phyloP scores from a whole-genome alignment of 2,888 invertebrate genomes.

The Eilema sororculum region DNA sequence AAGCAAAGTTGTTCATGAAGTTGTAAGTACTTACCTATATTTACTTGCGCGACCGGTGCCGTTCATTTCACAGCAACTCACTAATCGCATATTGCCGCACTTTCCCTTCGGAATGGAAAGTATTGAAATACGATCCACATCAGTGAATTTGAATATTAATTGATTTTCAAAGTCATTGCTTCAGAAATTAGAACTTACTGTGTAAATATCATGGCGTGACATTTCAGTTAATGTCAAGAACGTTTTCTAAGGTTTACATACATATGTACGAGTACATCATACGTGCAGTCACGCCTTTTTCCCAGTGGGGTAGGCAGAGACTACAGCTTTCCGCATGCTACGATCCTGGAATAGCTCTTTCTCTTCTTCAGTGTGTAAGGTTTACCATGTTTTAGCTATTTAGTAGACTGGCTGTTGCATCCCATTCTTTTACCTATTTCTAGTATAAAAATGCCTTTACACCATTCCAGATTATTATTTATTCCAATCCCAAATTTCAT shows the following conservation, averaged over 20 bases:
- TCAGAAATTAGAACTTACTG: conserved; percentile 39
- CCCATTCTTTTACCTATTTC: neutral
- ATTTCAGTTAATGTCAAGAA: conserved; percentile 36
- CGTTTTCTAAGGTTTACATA: conserved; percentile 21
- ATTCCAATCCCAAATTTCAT: neutral
- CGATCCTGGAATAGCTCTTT: too few species aligned
- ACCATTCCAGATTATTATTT: neutral
- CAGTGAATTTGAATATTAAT: conserved; percentile 54
- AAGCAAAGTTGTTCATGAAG: conserved; percentile 33
- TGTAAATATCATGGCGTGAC: conserved; percentile 1
- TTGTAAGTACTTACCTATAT: conserved; percentile 38
- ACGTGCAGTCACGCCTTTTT: too few species aligned
- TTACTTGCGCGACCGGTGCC: conserved; percentile 56
- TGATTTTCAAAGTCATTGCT: conserved; percentile 50
- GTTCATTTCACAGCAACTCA: conserved; percentile 77
- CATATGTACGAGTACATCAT: too few species aligned
- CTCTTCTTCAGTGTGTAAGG: too few species aligned
- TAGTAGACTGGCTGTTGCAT: neutral
- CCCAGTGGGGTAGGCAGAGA: too few species aligned
- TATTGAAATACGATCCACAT: conserved; percentile 66
- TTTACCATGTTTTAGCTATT: neutral
- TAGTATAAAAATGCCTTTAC: neutral
- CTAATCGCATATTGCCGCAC: conserved; percentile 77
- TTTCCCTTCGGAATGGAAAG: conserved; percentile 84
- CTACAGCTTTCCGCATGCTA: too few species aligned